These are phyloP conservation scores for Catagonus wagneri DNA, from an alignment of 2,113 vertebrate genomes.

Conservation along the genomic window DNA sequence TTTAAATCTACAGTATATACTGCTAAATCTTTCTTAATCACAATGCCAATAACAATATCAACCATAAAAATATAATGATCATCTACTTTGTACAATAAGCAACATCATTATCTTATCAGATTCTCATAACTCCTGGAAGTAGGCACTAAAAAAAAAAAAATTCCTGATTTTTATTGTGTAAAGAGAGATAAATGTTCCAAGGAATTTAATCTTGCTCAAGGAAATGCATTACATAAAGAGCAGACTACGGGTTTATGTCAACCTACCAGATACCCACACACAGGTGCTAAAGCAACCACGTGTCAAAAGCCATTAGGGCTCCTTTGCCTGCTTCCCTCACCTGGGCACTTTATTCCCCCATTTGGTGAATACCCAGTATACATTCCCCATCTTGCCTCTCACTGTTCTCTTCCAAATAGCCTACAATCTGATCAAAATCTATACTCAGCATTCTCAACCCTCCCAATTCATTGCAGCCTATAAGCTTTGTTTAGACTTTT, in stretches of 20 bases:
- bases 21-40: background rate
- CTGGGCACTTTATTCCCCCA: background rate
- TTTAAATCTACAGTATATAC: background rate
- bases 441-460: background rate
- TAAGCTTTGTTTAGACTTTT: background rate
- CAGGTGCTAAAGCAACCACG: background rate
- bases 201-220: constrained; percentile 5
- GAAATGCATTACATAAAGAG: background rate
- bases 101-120: background rate
- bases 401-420: background rate
- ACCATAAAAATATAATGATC: constrained; percentile 3
- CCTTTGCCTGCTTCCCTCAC: background rate
- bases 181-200: background rate
- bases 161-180: background rate
- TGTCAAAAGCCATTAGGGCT: background rate
- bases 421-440: background rate
- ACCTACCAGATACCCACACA: background rate
- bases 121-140: background rate
- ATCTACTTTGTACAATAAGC: background rate
- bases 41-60: background rate
- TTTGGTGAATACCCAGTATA: background rate
- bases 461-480: background rate
- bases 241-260: background rate
- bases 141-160: background rate
- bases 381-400: background rate